phyloP scores from a whole-genome alignment of 2,797 vertebrate species.

The Numenius phaeopus region DNA sequence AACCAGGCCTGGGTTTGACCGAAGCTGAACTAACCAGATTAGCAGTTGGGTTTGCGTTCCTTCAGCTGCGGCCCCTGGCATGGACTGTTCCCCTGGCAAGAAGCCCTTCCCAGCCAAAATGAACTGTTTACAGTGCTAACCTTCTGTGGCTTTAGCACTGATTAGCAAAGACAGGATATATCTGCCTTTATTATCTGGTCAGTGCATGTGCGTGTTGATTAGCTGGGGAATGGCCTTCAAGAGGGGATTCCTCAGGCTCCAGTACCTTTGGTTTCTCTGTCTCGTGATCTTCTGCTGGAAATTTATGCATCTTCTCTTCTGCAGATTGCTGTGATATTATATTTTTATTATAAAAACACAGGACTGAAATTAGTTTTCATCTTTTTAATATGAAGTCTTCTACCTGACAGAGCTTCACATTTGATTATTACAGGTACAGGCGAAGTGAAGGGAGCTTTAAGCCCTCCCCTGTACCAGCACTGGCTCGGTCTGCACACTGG shows the following conservation, averaged over 20 bases:
- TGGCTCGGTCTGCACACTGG: background rate
- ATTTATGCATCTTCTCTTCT: background rate
- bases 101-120: background rate
- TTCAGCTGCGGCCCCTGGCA: background rate
- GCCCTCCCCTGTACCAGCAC: background rate
- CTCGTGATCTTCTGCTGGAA: background rate
- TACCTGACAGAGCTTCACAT: background rate
- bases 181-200: background rate
- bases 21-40: background rate
- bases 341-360: background rate
- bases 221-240: background rate
- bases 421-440: background rate
- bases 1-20: background rate
- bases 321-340: background rate
- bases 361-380: background rate
- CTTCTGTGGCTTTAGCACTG: background rate
- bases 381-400: background rate
- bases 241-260: background rate
- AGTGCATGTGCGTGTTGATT: background rate
- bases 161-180: background rate
- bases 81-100: background rate
- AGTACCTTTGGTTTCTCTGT: background rate
- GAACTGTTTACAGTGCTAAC: conserved; percentile 2
- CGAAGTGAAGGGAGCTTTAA: background rate
- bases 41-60: background rate